A percentile compares a stretch with the other conserved stretches of the same genome.
Evolutionary conservation across 2,113 vertebrate genomes (phyloP).

Genomic region (Serinus canaria): DNA sequence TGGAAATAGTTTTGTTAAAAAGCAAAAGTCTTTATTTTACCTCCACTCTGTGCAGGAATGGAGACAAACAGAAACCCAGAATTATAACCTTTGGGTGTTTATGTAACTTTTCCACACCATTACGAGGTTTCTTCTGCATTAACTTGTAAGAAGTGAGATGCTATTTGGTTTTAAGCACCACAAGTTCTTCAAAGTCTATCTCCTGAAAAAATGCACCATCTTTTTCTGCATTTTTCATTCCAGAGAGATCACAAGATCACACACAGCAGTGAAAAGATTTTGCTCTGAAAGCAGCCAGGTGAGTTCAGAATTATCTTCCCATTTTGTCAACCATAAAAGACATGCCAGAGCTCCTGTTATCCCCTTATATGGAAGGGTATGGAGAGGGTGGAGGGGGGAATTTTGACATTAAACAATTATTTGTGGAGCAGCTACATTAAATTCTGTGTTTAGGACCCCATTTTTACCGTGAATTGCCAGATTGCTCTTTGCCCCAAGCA

Average conservation of each 20-base stretch:
- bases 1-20: not conserved
- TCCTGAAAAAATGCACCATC: not conserved
- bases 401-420: not conserved
- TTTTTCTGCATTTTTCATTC: not conserved
- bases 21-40: not conserved
- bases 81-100: not conserved
- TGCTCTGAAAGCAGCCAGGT: not conserved
- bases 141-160: not conserved
- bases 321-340: not conserved
- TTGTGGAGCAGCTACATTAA: not conserved
- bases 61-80: not conserved
- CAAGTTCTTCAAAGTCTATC: not conserved
- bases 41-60: not conserved
- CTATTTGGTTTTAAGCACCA: not conserved
- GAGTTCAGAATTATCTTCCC: not conserved
- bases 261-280: not conserved
- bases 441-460: not conserved
- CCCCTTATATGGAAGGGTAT: not conserved
- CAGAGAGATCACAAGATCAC: not conserved
- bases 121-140: not conserved
- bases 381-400: not conserved
- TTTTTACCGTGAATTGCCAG: not conserved
- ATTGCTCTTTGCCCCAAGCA: not conserved
- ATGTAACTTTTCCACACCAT: not conserved
- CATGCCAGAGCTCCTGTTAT: not conserved